Conservation (phyloP, 1,140 invertebrate genomes). For the Mya arenaria region DNA sequence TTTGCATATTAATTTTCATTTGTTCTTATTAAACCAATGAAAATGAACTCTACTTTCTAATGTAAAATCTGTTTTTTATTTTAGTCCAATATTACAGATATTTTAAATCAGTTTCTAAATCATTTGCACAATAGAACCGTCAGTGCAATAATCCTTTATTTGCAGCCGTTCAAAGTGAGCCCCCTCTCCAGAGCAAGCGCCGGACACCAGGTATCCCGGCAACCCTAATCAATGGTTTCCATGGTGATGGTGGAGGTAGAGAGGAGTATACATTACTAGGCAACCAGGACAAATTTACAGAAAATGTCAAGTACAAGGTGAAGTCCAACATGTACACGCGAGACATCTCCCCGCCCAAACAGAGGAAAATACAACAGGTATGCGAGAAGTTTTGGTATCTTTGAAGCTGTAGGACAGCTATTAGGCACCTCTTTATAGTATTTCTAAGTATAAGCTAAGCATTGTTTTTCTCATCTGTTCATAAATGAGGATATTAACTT, state of each 20-base stretch:
- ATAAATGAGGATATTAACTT: no score
- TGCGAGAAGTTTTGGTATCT: conserved; percentile 21
- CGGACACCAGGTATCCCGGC: conserved; percentile 64
- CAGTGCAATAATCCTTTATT: conserved; percentile 13
- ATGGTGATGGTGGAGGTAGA: conserved; percentile 20
- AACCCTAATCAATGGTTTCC: conserved; percentile 64
- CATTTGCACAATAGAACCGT: no score
- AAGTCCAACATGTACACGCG: conserved; percentile 48
- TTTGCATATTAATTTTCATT: background rate
- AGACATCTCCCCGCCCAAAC: conserved; percentile 69
- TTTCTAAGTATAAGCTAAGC: no score
- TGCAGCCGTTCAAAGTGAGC: conserved; percentile 69
- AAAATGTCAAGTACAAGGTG: conserved; percentile 73
- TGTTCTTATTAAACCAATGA: no score
- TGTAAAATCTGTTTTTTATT: no score
- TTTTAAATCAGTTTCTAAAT: no score
- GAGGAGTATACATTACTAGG: conserved; percentile 75
- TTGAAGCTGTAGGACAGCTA: no score
- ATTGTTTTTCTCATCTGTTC: no score
- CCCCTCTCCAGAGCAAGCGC: conserved; percentile 77
- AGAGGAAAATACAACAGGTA: conserved; percentile 68
- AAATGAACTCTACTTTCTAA: no score
- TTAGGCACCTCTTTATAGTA: no score
- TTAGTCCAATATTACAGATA: no score
- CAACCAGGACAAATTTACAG: conserved; percentile 75